These are phyloP conservation scores for Saxidomus purpurata DNA, from an alignment of 1,140 invertebrate genomes.

Conservation along the genomic window DNA sequence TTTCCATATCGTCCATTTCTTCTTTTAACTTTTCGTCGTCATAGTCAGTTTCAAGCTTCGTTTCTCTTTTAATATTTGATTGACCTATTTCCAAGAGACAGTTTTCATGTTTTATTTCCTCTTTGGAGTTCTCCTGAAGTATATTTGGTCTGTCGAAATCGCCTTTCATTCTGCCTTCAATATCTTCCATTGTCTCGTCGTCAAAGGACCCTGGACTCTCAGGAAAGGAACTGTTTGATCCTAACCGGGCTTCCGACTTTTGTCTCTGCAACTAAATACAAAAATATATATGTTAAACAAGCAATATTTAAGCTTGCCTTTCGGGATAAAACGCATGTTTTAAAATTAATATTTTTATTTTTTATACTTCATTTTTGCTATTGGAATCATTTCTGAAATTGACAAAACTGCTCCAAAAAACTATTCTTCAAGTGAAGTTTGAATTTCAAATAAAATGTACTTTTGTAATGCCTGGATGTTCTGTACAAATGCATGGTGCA, in stretches of 20 bases:
- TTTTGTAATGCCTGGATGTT: no score
- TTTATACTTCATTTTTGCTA: no score
- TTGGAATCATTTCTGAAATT: no score
- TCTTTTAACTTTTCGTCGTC: constrained; percentile 14
- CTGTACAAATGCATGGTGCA: no score
- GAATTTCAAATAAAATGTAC: no score
- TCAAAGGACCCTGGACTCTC: constrained; percentile 57
- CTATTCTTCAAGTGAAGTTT: no score
- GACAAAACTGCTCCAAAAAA: no score
- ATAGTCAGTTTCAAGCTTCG: background rate
- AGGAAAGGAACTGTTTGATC: constrained; percentile 52
- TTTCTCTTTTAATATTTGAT: constrained; percentile 14
- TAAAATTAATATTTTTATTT: no score
- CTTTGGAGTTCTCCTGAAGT: background rate
- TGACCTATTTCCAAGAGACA: constrained; percentile 18
- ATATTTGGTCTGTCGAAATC: constrained; percentile 21
- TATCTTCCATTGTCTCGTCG: constrained; percentile 37
- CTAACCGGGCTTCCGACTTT: constrained; percentile 45
- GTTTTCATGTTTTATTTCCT: background rate
- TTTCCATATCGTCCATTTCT: constrained; percentile 4
- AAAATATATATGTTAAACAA: no score
- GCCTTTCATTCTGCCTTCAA: background rate
- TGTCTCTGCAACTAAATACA: constrained; percentile 52
- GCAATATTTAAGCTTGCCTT: no score
- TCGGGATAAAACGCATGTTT: no score